Evolutionary conservation across 2,797 vertebrate species (phyloP).

Genomic region (Chlorospingus flavigularis): DNA sequence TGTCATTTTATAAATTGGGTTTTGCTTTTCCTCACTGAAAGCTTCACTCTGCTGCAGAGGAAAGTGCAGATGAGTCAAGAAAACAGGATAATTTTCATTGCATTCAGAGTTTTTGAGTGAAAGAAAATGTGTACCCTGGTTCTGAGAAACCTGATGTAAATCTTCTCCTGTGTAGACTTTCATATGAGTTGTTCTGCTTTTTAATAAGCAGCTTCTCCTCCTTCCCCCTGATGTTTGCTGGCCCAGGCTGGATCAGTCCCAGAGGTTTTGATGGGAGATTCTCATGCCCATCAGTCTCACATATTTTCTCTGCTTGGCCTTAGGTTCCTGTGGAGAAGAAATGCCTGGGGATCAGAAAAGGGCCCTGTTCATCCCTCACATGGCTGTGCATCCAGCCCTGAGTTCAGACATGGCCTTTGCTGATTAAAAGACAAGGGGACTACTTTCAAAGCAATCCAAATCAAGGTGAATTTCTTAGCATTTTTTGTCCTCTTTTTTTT

Average conservation of each 20-base stretch:
- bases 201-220: background rate
- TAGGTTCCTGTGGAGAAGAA: background rate
- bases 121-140: background rate
- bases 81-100: constrained; percentile 14
- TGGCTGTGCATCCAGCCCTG: background rate
- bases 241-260: background rate
- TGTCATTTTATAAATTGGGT: background rate
- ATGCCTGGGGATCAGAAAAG: background rate
- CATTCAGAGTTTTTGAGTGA: background rate
- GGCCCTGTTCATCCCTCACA: background rate
- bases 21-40: constrained; percentile 23
- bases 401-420: background rate
- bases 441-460: background rate
- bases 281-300: background rate
- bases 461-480: background rate
- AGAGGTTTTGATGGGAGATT: background rate
- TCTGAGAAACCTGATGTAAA: background rate
- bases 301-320: background rate
- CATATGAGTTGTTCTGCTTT: fast-evolving
- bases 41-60: background rate
- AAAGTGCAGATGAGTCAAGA: constrained; percentile 15
- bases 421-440: background rate
- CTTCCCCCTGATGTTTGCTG: background rate
- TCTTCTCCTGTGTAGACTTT: background rate
- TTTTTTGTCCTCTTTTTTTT: background rate